Base-by-base conservation (phyloP, 2,888 invertebrate genomes). In the Lissonota sp. region DNA sequence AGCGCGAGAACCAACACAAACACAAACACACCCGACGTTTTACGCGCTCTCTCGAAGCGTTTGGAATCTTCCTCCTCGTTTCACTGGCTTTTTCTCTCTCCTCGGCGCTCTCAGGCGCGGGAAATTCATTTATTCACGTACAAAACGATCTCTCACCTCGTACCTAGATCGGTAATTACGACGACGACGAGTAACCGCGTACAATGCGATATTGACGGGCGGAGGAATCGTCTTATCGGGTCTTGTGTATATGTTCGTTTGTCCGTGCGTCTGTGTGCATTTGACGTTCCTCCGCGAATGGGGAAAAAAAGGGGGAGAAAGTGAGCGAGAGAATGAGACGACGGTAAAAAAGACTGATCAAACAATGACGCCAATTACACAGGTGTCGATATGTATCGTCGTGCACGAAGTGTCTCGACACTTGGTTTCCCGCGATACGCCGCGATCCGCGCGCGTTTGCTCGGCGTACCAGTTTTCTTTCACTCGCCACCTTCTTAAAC, bases 291-390 rank as follows among this genome's bases (percentile, higher is more conserved):
- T 26, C 26, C 26, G 26, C 26, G 26, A 26, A 26, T n/a, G 40
- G 12, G n/a, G 12, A 64, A 37, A 16, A 60, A 49, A 39, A 60
- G 53, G 42, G 60, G 40, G 64, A 46, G 44, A 58, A 26, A 46
- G 78, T 74, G 71, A 79, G 75, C 26, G 62, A 70, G 74, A 57
- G 71, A 73, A 78, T 62, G 85, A 16, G 57, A 2, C 26, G 26
- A 26, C 26, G 26, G 26, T 26, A 26, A 26, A 3, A 26, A 26
- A 87, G 88, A 86, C 90, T 91, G 91, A 85, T 86, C 89, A 91
- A 91, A 91, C 87, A 89, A 86, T 83, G 3, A 26, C 3, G 88
- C 87, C 90, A 91, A 91, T 91, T 91, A 90, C 90, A 90, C 90
- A 90, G 88, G 88, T 89, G 91, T 89, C 89, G 85, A 90, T 88